Percentiles rank a stretch among this genome's conserved stretches.
These are phyloP conservation scores for Periplaneta americana DNA, from an alignment of 1,140 invertebrate genomes.

Conservation along the genomic window DNA sequence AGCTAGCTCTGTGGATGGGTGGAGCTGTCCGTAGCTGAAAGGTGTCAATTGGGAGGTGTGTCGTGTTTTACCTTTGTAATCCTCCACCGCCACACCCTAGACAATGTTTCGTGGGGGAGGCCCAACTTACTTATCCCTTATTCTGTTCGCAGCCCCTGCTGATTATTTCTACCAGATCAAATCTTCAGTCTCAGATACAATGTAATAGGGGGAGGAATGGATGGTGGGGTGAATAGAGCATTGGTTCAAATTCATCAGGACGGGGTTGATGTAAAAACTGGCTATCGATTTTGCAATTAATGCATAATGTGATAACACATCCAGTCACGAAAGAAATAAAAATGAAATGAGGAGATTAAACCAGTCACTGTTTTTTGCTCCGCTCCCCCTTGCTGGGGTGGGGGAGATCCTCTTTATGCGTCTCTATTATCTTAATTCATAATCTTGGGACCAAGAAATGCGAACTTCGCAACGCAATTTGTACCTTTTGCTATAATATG, in stretches of 20 bases:
- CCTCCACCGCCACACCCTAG: neutral
- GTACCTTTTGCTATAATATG: neutral
- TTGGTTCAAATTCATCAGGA: neutral
- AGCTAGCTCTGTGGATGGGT: neutral
- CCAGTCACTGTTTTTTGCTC: neutral
- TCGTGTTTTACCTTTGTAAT: conserved; percentile 12
- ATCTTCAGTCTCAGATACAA: neutral
- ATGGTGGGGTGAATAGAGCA: neutral
- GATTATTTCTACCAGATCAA: neutral
- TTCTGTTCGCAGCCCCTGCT: neutral
- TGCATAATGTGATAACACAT: conserved; percentile 10
- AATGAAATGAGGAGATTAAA: neutral
- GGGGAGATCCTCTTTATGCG: neutral
- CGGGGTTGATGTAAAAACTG: neutral
- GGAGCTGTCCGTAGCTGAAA: neutral
- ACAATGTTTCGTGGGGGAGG: neutral
- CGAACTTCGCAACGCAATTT: neutral
- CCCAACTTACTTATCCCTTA: neutral
- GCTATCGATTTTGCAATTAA: conserved; percentile 16
- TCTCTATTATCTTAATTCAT: neutral
- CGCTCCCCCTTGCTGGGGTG: neutral
- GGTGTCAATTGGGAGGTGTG: conserved; percentile 11
- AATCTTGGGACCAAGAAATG: neutral
- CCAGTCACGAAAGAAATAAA: conserved; percentile 2
- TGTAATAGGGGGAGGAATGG: neutral